Evolutionary conservation across 2,797 vertebrate species (phyloP).

Genomic region (Coluber constrictor): DNA sequence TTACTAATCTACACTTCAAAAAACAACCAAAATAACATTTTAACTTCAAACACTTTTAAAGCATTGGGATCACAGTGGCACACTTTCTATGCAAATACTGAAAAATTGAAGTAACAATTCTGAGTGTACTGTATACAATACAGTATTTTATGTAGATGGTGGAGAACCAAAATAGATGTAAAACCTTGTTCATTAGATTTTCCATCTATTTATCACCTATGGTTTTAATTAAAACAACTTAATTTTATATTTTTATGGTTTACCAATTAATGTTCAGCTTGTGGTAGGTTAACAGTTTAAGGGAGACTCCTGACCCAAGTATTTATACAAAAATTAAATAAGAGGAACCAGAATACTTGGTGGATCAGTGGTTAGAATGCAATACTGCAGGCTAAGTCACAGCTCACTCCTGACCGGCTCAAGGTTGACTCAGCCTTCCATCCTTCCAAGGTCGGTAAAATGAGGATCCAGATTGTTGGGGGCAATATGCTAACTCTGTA

Average conservation of each 20-base stretch:
- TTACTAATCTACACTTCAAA: background rate
- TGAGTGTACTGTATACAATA: background rate
- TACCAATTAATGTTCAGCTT: background rate
- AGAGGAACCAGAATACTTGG: background rate
- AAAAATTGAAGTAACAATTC: background rate
- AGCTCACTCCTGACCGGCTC: too few relatives aligned
- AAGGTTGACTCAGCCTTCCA: too few relatives aligned
- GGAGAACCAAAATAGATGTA: background rate
- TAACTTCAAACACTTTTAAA: background rate
- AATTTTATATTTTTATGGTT: background rate
- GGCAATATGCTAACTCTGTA: too few relatives aligned
- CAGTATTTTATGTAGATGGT: background rate
- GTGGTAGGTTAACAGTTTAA: background rate
- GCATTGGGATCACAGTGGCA: background rate
- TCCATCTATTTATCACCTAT: background rate
- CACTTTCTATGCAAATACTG: background rate
- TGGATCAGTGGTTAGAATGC: too few relatives aligned
- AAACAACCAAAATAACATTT: background rate
- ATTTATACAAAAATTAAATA: background rate
- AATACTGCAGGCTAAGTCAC: too few relatives aligned
- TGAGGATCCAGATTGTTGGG: too few relatives aligned
- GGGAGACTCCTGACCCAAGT: background rate
- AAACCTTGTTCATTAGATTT: background rate
- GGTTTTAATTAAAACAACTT: background rate
- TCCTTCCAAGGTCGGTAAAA: too few relatives aligned